Conservation (phyloP, 1,140 invertebrate genomes). For the Leptinotarsa defecta region DNA sequence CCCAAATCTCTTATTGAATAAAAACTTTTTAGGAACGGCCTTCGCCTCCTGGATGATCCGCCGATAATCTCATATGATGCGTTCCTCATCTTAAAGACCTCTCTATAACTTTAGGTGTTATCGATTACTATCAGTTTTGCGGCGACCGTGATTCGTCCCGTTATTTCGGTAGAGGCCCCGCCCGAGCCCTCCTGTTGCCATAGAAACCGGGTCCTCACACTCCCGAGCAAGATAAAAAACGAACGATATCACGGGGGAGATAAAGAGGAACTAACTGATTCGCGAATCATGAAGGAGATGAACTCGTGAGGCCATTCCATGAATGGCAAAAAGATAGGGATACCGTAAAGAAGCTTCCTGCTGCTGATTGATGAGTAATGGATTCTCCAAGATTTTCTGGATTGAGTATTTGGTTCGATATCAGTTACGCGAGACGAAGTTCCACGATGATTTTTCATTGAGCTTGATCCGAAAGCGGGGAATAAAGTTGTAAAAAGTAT, state of each 20-base stretch:
- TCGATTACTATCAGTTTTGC: constrained; percentile 31
- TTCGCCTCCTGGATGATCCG: not conserved
- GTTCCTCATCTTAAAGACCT: constrained; percentile 24
- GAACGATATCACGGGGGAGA: constrained; percentile 8
- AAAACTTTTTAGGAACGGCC: not conserved
- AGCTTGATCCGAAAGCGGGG: too few relatives aligned
- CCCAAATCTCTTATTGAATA: constrained; percentile 4
- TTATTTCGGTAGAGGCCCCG: constrained; percentile 28
- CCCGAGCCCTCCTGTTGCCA: constrained; percentile 27
- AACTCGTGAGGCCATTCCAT: constrained; percentile 27
- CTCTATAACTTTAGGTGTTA: constrained; percentile 28
- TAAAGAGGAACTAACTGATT: constrained; percentile 21
- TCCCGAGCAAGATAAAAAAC: constrained; percentile 25
- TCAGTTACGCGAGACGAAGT: not conserved
- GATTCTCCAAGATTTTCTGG: not conserved
- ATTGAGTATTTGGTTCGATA: constrained; percentile 11
- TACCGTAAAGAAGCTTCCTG: not conserved
- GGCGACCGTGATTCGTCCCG: constrained; percentile 31
- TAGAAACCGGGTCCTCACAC: constrained; percentile 10
- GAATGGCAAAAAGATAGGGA: constrained; percentile 26
- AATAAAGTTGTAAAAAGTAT: too few relatives aligned
- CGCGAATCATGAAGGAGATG: constrained; percentile 24
- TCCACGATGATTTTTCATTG: not conserved
- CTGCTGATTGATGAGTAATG: constrained; percentile 14
- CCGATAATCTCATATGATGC: constrained; percentile 16